Evolutionary conservation across 2,797 vertebrate species (phyloP).

Genomic region (Alca torda): DNA sequence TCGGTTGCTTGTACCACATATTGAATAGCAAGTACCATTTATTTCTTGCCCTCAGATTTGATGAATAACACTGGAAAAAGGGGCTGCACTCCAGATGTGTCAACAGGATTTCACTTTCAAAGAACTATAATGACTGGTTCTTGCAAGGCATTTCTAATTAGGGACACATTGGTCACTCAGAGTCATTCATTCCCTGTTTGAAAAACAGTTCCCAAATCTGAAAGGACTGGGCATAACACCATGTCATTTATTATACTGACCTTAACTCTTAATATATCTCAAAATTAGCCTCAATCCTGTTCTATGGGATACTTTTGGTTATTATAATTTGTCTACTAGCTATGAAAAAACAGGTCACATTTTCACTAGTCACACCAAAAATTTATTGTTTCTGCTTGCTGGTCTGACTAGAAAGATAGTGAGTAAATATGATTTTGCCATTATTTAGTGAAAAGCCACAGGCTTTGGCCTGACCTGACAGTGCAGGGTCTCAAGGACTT

Average conservation of each 20-base stretch:
- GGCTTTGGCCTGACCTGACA: neutral
- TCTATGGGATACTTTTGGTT: neutral
- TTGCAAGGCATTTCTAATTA: neutral
- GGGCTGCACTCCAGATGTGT: neutral
- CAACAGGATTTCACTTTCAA: neutral
- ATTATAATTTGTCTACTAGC: neutral
- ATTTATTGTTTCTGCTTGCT: neutral
- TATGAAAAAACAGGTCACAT: neutral
- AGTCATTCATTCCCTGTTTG: neutral
- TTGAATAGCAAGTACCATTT: neutral
- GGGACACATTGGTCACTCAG: neutral
- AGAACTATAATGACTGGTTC: neutral
- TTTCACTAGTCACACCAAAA: neutral
- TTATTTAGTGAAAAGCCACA: neutral
- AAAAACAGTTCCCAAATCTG: neutral
- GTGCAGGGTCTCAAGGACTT: neutral
- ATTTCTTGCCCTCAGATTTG: neutral
- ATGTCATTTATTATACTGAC: neutral
- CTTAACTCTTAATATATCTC: neutral
- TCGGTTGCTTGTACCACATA: neutral
- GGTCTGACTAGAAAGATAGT: neutral
- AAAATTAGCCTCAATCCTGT: neutral
- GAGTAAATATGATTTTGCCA: neutral
- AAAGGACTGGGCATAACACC: neutral
- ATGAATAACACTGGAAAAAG: neutral